These are phyloP conservation scores for Leuctra nigra DNA, from an alignment of 2,888 invertebrate genomes.

Conservation along the genomic window DNA sequence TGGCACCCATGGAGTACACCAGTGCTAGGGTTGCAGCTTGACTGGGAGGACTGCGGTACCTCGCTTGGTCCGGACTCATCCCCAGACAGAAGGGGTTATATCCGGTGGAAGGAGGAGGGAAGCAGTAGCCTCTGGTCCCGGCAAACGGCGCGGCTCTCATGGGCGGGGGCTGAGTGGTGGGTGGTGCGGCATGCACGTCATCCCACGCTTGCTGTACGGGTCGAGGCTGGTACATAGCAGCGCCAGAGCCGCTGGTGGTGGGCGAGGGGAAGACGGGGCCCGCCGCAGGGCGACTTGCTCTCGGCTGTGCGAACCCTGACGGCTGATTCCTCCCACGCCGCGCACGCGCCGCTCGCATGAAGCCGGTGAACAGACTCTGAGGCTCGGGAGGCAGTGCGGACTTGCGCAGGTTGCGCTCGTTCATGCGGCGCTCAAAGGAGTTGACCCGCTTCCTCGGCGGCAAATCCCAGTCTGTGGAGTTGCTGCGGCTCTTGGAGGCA, in stretches of 20 bases:
- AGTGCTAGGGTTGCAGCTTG: too few species aligned
- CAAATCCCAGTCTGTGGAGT: neutral
- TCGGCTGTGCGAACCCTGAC: neutral
- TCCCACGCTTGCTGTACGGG: conserved; percentile 1
- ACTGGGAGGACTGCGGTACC: too few species aligned
- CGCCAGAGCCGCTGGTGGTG: too few species aligned
- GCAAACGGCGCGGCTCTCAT: too few species aligned
- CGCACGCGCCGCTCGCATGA: neutral
- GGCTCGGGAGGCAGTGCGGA: conserved; percentile 7
- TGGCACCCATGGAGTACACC: neutral
- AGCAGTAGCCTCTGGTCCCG: too few species aligned
- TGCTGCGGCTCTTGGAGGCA: neutral
- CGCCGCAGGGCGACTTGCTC: neutral
- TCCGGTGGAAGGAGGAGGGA: neutral
- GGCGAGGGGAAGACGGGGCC: too few species aligned
- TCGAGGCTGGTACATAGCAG: neutral
- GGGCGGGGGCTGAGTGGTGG: neutral
- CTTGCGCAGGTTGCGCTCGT: conserved; percentile 14
- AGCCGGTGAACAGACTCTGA: neutral
- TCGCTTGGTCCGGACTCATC: too few species aligned
- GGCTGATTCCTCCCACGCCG: neutral
- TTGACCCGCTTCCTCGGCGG: conserved; percentile 8
- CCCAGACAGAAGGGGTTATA: neutral
- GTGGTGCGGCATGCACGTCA: too few species aligned
- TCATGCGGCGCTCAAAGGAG: conserved; percentile 15